Conservation (phyloP, 2,797 vertebrate species). For the Rhinella marina region DNA sequence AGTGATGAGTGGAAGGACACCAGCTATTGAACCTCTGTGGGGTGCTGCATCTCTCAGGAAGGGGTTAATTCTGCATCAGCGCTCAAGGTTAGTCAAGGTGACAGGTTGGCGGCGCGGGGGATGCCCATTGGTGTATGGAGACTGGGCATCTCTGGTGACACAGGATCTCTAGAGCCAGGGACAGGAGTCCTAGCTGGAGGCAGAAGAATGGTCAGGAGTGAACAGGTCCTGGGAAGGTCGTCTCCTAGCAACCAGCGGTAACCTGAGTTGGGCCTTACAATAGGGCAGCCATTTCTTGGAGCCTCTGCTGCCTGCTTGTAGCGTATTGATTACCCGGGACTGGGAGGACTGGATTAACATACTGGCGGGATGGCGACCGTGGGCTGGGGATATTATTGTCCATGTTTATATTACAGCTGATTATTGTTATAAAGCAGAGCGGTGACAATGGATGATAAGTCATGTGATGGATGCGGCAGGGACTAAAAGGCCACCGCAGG, state of each 20-base stretch:
- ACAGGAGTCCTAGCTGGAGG: conserved; percentile 16
- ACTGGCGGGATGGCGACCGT: no score
- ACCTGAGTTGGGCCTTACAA: conserved; percentile 57
- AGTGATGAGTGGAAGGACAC: background rate
- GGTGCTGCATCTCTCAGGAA: background rate
- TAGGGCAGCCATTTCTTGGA: background rate
- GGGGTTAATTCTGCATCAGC: conserved; percentile 90
- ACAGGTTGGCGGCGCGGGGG: conserved; percentile 60
- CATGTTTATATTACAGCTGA: no score
- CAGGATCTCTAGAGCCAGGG: background rate
- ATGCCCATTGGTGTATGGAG: background rate
- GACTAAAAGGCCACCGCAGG: no score
- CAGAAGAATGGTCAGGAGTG: conserved; percentile 23
- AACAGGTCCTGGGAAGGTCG: conserved; percentile 59
- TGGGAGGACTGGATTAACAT: no score
- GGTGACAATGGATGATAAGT: no score
- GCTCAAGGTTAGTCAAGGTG: conserved; percentile 93
- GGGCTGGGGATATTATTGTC: no score
- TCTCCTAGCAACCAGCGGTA: conserved; percentile 66
- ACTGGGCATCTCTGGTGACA: background rate
- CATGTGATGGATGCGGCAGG: no score
- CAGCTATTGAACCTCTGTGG: background rate
- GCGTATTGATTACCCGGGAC: no score
- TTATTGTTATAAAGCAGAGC: no score
- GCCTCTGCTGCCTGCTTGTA: no score